phyloP scores from a whole-genome alignment of 2,888 invertebrate genomes.

The Hyles lineata region DNA sequence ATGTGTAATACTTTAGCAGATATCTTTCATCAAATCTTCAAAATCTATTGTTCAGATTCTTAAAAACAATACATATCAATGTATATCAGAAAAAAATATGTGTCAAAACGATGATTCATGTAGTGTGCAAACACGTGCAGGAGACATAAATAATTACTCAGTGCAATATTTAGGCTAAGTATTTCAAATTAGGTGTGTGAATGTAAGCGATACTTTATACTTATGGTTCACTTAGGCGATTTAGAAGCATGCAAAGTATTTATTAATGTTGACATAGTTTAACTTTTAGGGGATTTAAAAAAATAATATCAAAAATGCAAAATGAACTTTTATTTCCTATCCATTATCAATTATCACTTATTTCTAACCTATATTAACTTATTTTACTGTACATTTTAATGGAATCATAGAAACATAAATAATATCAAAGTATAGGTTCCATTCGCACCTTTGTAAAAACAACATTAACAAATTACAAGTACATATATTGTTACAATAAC shows the following conservation, averaged over 20 bases:
- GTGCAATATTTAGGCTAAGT: slow-evolving; percentile 24
- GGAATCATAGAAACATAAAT: not conserved
- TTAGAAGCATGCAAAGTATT: not conserved
- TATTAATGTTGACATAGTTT: slow-evolving; percentile 15
- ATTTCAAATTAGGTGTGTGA: not conserved
- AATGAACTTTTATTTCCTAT: slow-evolving; percentile 9
- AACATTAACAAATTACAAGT: not conserved
- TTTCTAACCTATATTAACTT: not conserved
- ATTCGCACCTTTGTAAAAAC: not conserved
- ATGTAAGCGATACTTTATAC: not conserved
- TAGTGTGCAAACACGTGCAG: too few relatives aligned
- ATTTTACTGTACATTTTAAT: not conserved
- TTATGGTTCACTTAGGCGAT: not conserved
- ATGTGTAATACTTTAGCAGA: too few relatives aligned
- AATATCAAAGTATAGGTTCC: not conserved
- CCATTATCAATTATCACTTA: slow-evolving; percentile 1
- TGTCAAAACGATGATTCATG: too few relatives aligned
- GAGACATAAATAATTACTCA: not conserved
- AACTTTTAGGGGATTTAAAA: slow-evolving; percentile 7
- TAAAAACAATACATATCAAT: too few relatives aligned
- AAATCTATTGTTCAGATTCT: too few relatives aligned
- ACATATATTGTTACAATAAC: not conserved
- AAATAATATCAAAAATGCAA: not conserved
- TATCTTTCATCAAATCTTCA: too few relatives aligned
- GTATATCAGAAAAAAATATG: too few relatives aligned